Evolutionary conservation across 1,140 invertebrate species (phyloP), one percentile per base, ranked within the genome.

Genomic region (Drosophila truncata): DNA sequence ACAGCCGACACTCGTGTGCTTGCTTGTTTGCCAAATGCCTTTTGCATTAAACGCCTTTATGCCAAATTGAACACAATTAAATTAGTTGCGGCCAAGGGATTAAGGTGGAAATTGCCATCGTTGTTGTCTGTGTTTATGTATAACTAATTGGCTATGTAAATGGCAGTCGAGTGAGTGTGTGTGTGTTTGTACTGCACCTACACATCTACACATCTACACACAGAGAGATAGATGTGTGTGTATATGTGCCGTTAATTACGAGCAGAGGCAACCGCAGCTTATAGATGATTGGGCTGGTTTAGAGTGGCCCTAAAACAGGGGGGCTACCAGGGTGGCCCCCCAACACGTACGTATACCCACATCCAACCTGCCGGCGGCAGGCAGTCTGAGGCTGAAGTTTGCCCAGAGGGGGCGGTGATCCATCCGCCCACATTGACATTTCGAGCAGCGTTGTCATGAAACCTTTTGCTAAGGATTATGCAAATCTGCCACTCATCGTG

Each of bases 11-110:
- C 31, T 23, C 37, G 69, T 63, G n/a, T n/a, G n/a, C n/a, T n/a
- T n/a, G 50, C 55, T 63, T 73, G 58, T 73, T 73, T 73, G 69
- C 57, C 59, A 76, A 76, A 76, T 76, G 70, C 70, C 73, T 75
- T 77, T 81, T 80, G 77, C 82, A 79, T 82, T 84, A 80, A 78
- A 80, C 77, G 84, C 69, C 85, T 90, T 86, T 81, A 88, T 88
- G 84, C 84, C 77, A 88, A 88, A 88, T 88, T 88, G 85, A 88
- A 88, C 84, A 88, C 84, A 88, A 88, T 88, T 88, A 88, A 88
- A 88, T 88, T 88, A 88, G 84, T 84, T 88, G 84, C 85, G 84
- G 84, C 85, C 77, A 83, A 82, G 73, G 84, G 85, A 88, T 88
- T 88, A 88, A 78, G 73, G 61, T 84, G 67, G 49, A 91, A 78